These are phyloP conservation scores for Catocala fraxini DNA, from an alignment of 2,888 invertebrate genomes.

Conservation along the genomic window DNA sequence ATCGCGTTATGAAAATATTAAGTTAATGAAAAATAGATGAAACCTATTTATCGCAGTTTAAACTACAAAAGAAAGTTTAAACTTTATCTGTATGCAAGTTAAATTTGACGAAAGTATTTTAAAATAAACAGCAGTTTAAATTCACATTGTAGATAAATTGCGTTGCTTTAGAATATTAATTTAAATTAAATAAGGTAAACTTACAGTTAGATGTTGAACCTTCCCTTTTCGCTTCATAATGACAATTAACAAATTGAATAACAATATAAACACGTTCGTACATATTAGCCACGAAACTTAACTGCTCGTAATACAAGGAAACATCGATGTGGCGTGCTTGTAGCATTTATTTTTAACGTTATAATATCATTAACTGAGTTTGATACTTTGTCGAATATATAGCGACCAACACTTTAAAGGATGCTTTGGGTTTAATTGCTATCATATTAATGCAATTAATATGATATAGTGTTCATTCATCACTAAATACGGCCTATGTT, in stretches of 20 bases:
- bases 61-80: too few relatives aligned
- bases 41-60: too few relatives aligned
- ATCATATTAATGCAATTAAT: not conserved
- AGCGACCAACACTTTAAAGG: not conserved
- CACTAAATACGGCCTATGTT: too few relatives aligned
- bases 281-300: constrained; percentile 47
- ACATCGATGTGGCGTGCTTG: constrained; percentile 54
- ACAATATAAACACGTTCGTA: constrained; percentile 45
- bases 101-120: too few relatives aligned
- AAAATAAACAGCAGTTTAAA: too few relatives aligned
- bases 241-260: constrained; percentile 14
- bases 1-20: too few relatives aligned
- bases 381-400: not conserved
- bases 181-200: constrained; percentile 18
- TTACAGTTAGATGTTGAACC: constrained; percentile 33
- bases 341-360: constrained; percentile 53
- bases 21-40: too few relatives aligned
- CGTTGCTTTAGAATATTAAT: too few relatives aligned
- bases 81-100: too few relatives aligned
- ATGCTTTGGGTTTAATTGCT: not conserved
- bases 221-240: constrained; percentile 28
- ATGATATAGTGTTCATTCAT: too few relatives aligned
- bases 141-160: too few relatives aligned
- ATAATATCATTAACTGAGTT: constrained; percentile 46
- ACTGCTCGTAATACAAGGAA: constrained; percentile 59